A percentile compares a stretch with the other conserved stretches of the same genome.
These are phyloP conservation scores for Poeciliopsis infans DNA, from an alignment of 2,797 vertebrate genomes.

Conservation along the genomic window DNA sequence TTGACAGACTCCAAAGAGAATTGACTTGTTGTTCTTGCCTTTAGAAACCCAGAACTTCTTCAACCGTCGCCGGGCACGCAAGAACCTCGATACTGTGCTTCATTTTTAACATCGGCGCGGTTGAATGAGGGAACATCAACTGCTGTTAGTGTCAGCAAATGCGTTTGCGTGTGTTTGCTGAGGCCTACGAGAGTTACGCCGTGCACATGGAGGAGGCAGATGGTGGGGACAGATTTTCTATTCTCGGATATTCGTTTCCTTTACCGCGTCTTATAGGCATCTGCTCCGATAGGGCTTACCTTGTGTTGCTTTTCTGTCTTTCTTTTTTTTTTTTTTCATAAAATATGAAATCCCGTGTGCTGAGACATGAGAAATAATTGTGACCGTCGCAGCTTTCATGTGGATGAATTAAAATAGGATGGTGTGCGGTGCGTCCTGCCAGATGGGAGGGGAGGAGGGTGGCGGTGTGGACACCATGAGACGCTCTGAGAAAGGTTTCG, in stretches of 20 bases:
- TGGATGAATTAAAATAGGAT: conserved; percentile 6
- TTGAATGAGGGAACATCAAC: conserved; percentile 5
- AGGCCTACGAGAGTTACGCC: conserved; percentile 60
- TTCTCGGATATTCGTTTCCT: conserved; percentile 57
- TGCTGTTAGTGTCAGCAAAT: conserved; percentile 42
- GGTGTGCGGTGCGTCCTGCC: not conserved
- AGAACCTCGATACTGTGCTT: conserved; percentile 19
- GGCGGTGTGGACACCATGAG: conserved; percentile 23
- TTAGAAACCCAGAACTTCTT: conserved; percentile 47
- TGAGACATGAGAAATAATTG: conserved; percentile 24
- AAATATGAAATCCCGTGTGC: not conserved
- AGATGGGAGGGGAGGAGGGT: conserved; percentile 4
- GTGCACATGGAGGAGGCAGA: conserved; percentile 69
- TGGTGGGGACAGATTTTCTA: conserved; percentile 74
- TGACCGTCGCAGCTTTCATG: conserved; percentile 2
- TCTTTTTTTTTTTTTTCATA: conserved; percentile 15
- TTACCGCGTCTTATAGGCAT: conserved; percentile 46
- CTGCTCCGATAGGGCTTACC: conserved; percentile 35
- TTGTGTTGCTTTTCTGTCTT: conserved; percentile 11
- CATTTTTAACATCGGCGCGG: conserved; percentile 10
- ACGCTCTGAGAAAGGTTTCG: conserved; percentile 54
- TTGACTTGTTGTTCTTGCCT: conserved; percentile 24
- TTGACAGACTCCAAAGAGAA: conserved; percentile 14
- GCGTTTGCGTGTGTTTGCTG: conserved; percentile 53
- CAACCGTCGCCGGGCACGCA: conserved; percentile 27